Base-by-base conservation (phyloP, 2,797 vertebrate genomes). In the Schizopygopsis malacanthus region DNA sequence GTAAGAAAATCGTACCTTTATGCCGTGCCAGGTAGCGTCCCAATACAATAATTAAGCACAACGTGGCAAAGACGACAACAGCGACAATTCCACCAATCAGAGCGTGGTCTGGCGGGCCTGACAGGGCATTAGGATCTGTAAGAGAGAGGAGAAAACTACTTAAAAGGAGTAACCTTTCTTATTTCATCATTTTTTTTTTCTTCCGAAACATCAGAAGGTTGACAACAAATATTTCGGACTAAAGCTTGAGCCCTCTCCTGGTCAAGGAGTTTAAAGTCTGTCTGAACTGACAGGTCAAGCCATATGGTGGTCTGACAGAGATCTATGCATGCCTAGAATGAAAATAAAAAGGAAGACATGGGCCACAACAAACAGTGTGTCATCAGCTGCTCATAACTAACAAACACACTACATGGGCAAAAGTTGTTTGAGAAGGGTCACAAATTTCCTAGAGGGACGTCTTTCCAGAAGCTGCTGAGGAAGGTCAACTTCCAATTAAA, bases 1-100 rank as follows among this genome's bases (percentile, higher is more conserved):
- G 12, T 18, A 25, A 37, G 13, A 39, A 50, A 86, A 79, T 78
- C 95, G 82, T 93, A 99, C 98, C 98, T 99, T 99, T 99, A 99
- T 99, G 98, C 94, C 98, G 98, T 94, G 98, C 98, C 95, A 99
- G 95, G 92, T 99, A 99, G 91, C 98, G 97, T 89, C 98, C 98
- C 90, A 99, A 96, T 83, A 99, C 97, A 91, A 99, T 99, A 94
- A 99, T 99, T 95, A 99, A 97, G 95, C 98, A 99, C 93, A 99
- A 92, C 0, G 98, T 99, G 92, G 99, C 97, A 89, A 99, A 99
- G 91, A 99, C 98, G 91, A 99, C 98, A 65, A 99, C 98, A 45
- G 98, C 98, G 93, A 99, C 98, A 89, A 99, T 97, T 91, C 98
- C 98, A 91, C 98, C 98, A 92, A 99, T 99, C 93, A 99, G 93